phyloP scores from a whole-genome alignment of 2,113 vertebrate genomes.

The Formicarius rufipectus region DNA sequence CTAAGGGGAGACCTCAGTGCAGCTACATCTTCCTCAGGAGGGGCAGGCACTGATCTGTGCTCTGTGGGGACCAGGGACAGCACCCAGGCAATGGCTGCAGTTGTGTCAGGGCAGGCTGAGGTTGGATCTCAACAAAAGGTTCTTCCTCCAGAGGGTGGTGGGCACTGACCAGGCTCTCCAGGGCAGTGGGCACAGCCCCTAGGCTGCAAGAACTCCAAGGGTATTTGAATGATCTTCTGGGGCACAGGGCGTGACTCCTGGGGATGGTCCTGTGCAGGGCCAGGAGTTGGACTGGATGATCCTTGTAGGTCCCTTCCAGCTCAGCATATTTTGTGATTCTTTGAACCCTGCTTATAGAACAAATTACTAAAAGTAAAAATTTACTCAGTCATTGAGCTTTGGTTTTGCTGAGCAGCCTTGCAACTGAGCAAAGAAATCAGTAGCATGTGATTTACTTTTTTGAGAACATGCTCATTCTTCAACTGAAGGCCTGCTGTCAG shows the following conservation, averaged over 20 bases:
- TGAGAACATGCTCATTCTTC: fast-evolving
- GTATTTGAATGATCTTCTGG: neutral
- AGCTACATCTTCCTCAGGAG: neutral
- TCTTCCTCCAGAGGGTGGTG: neutral
- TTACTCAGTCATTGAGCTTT: neutral
- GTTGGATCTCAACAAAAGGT: neutral
- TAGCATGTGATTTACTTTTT: neutral
- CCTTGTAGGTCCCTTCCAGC: neutral
- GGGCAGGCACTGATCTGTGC: neutral
- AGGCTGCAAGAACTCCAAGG: neutral
- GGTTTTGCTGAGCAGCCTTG: neutral
- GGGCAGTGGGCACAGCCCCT: neutral
- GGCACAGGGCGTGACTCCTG: neutral
- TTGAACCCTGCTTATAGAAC: neutral
- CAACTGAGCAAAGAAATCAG: neutral
- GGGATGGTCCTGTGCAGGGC: neutral
- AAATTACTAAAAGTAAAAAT: neutral
- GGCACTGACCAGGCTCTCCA: neutral
- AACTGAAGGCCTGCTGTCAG: neutral
- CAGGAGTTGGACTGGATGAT: neutral
- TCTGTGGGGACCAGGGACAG: neutral
- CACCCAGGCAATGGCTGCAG: neutral
- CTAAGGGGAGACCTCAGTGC: neutral
- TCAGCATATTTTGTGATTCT: neutral
- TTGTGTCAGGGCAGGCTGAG: neutral